Evolutionary conservation across 2,888 invertebrate species (phyloP), one percentile per base, ranked within the genome.

Genomic region (Thumatha senex): DNA sequence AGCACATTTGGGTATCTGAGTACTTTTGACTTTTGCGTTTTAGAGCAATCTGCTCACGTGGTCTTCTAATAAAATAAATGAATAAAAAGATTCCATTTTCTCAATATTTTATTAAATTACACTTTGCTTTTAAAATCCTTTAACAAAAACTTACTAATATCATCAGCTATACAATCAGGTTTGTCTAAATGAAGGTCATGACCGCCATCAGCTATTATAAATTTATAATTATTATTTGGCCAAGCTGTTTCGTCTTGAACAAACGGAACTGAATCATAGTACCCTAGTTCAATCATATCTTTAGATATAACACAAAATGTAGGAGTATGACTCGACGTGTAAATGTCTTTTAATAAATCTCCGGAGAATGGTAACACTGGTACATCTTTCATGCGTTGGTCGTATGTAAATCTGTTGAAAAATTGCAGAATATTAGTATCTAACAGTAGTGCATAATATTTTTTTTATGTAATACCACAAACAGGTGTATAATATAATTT

Each of bases 151-250:
- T 70, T 63, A 0, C 73, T 50, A 5, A 93, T 74, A 54, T 89
- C 74, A 0, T 74, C 74, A 0, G 92, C 92, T 56, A 95, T 87
- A 8, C 70, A 66, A 44, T 90, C 92, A 0, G 94, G 94, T 44
- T 89, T 63, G 38, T 92, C 89, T 13, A 93, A 86, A 67, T 95
- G 94, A 0, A 93, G 84, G 61, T 95, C 94, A 53, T 95, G 95
- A 41, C 88, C 84, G 0, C 94, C 94, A 0, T 86, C 76, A 0
- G 94, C 89, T 1, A 82, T 61, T 58, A 72, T 76, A 4, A 62
- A 73, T 7, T 36, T 74, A 18, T 84, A 88, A 51, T 84, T 84
- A 0, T 63, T 62, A 29, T 82, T 60, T 0, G 78, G 78, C 87
- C 88, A 88, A 0, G 66, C 68, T 0, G 46, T 53, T 10, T 74